phyloP scores from a whole-genome alignment of 2,888 invertebrate genomes.

The Pyrrhosoma nymphula region DNA sequence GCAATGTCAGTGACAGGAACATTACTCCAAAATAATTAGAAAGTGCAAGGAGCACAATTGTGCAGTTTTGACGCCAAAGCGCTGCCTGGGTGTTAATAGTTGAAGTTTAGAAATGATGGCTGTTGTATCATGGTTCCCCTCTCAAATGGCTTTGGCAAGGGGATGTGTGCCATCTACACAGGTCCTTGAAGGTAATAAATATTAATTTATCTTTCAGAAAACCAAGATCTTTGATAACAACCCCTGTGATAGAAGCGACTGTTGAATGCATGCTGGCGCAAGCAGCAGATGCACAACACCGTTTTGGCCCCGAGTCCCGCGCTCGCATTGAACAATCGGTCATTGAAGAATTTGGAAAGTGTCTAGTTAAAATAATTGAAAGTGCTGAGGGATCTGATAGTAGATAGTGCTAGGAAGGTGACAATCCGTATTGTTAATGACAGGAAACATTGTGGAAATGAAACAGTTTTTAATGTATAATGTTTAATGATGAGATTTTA shows the following conservation, averaged over 20 bases:
- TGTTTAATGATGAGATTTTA: background rate
- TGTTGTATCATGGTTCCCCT: too few relatives aligned
- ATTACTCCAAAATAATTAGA: too few relatives aligned
- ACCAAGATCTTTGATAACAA: conserved; percentile 95
- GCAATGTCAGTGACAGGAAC: too few relatives aligned
- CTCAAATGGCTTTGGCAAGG: too few relatives aligned
- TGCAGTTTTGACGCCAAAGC: too few relatives aligned
- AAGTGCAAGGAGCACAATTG: too few relatives aligned
- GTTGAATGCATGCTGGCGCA: conserved; percentile 97
- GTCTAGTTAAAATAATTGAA: conserved; percentile 94
- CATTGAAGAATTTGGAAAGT: conserved; percentile 96
- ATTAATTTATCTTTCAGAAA: conserved; percentile 79
- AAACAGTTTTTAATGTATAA: background rate
- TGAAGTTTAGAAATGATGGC: too few relatives aligned
- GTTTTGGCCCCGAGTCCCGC: conserved; percentile 82
- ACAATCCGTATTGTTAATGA: background rate
- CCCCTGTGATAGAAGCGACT: conserved; percentile 97
- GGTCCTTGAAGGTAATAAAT: too few relatives aligned
- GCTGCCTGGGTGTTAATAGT: too few relatives aligned
- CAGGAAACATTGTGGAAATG: background rate
- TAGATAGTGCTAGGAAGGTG: conserved; percentile 70
- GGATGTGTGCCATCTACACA: too few relatives aligned
- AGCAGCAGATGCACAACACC: conserved; percentile 87
- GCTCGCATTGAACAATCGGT: conserved; percentile 86
- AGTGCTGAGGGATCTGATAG: conserved; percentile 81